Evolutionary conservation across 2,113 vertebrate species (phyloP).

Genomic region (Scopus umbretta): DNA sequence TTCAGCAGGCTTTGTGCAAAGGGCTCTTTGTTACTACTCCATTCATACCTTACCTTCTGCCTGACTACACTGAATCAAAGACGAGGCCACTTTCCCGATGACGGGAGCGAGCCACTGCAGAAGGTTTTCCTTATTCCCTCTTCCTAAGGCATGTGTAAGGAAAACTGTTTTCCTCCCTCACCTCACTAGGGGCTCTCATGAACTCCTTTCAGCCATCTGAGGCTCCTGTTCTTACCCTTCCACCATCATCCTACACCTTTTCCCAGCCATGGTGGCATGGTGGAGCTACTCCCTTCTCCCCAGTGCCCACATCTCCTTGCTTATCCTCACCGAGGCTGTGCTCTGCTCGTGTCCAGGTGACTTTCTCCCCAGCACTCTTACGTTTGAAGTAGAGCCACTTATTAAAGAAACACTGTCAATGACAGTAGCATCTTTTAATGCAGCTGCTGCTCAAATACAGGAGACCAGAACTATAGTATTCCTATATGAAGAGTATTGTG

Average conservation of each 20-base stretch:
- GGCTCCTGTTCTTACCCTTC: background rate
- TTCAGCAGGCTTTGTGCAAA: background rate
- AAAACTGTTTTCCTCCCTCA: background rate
- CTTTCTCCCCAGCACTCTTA: background rate
- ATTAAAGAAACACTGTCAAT: background rate
- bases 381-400: background rate
- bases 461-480: background rate
- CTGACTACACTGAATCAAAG: background rate
- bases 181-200: background rate
- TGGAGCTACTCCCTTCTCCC: background rate
- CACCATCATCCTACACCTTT: fast-evolving
- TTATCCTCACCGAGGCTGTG: background rate
- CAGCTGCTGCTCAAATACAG: background rate
- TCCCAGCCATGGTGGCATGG: background rate
- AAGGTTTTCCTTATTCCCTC: background rate
- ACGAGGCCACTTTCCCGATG: background rate
- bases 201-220: background rate
- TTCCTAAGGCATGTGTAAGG: background rate
- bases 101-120: background rate
- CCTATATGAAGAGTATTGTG: background rate
- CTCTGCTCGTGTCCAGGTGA: background rate
- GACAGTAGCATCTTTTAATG: background rate
- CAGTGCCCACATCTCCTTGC: background rate
- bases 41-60: background rate
- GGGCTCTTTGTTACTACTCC: background rate